A percentile compares a stretch with the other conserved stretches of the same genome.
Evolutionary conservation across 2,797 vertebrate genomes (phyloP).

Genomic region (Enteromius trimaculatus): DNA sequence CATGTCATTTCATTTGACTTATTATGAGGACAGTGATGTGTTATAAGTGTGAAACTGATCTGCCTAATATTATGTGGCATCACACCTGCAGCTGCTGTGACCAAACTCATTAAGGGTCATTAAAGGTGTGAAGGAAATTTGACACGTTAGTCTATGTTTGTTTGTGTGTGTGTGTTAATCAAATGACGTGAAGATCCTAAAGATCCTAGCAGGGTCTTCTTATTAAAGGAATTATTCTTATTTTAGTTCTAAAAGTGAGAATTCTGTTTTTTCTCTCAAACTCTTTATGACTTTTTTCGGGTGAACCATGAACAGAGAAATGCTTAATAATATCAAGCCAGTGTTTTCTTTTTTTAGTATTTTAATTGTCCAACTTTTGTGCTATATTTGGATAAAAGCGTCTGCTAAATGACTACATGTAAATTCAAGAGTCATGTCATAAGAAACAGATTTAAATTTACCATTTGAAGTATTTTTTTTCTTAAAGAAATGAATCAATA

Average conservation of each 20-base stretch:
- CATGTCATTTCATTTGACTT: not conserved
- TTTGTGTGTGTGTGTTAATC: not conserved
- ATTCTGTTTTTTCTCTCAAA: not conserved
- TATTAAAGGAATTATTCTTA: not conserved
- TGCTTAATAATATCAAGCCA: not conserved
- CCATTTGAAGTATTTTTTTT: not conserved
- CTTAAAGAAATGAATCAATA: not conserved
- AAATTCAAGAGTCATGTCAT: not conserved
- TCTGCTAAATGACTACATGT: no score
- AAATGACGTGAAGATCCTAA: not conserved
- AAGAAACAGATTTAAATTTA: not conserved
- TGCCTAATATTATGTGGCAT: conserved; percentile 22
- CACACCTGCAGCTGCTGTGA: conserved; percentile 27
- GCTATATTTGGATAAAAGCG: no score
- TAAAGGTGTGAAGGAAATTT: conserved; percentile 22
- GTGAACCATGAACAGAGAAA: not conserved
- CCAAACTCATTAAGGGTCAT: conserved; percentile 23
- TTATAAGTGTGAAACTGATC: conserved; percentile 38
- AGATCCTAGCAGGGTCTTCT: not conserved
- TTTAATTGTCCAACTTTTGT: not conserved
- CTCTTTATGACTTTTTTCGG: not conserved
- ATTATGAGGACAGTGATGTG: conserved; percentile 2
- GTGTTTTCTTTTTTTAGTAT: not conserved
- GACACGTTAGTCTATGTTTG: not conserved
- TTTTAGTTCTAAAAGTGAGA: not conserved